Evolutionary conservation across 2,888 invertebrate species (phyloP).

Genomic region (Parnassius glacialis): DNA sequence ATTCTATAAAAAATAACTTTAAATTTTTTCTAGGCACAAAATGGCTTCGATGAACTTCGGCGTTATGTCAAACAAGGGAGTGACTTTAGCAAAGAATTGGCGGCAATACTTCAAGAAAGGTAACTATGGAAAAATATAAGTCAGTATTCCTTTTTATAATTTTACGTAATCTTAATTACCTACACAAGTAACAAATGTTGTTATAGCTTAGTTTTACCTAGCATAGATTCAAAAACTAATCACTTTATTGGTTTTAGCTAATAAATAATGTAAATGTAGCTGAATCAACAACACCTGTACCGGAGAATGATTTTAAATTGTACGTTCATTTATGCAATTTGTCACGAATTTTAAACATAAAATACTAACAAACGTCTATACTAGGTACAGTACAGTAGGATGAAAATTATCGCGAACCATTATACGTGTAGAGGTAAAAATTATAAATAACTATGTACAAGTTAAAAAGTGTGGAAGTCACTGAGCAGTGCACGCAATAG

Average conservation of each 20-base stretch:
- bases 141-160: too few species aligned
- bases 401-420: not conserved
- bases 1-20: too few species aligned
- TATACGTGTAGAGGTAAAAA: not conserved
- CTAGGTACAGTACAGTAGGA: not conserved
- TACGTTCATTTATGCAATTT: too few species aligned
- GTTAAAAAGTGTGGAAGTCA: slow-evolving; percentile 31
- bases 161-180: too few species aligned
- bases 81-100: slow-evolving; percentile 96
- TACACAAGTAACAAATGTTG: too few species aligned
- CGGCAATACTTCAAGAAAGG: slow-evolving; percentile 95
- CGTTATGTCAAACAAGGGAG: slow-evolving; percentile 96
- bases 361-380: not conserved
- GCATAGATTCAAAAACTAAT: too few species aligned
- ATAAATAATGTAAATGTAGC: too few species aligned
- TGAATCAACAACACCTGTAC: too few species aligned
- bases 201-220: too few species aligned
- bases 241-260: too few species aligned
- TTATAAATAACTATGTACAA: not conserved
- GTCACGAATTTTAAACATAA: too few species aligned
- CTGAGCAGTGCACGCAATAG: slow-evolving; percentile 36
- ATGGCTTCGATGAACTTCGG: slow-evolving; percentile 95
- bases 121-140: slow-evolving; percentile 52
- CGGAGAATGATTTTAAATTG: too few species aligned
- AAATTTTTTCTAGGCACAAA: slow-evolving; percentile 88